These are phyloP conservation scores for Rhea pennata DNA, from an alignment of 2,113 vertebrate species.

Conservation along the genomic window DNA sequence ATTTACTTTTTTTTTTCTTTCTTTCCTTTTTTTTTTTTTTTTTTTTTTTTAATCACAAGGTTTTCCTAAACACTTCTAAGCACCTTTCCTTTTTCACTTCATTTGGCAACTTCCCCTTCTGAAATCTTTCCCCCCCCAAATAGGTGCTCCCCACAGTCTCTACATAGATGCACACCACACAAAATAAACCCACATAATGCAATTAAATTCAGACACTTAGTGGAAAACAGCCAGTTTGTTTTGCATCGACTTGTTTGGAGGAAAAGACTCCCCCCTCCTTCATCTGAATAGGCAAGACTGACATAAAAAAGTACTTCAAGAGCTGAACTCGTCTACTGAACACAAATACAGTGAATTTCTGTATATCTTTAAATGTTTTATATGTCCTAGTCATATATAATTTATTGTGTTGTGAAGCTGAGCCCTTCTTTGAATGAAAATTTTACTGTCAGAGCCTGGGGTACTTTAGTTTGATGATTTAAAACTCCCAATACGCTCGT, in stretches of 20 bases:
- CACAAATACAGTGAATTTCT: constrained; percentile 77
- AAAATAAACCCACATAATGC: neutral
- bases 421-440: constrained; percentile 85
- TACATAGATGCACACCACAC: neutral
- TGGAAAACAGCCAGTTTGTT: neutral
- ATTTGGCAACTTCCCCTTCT: neutral
- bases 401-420: constrained; percentile 85
- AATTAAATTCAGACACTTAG: constrained; percentile 32
- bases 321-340: constrained; percentile 72
- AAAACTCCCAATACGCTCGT: constrained; percentile 76
- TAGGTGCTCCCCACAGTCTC: neutral
- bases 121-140: neutral
- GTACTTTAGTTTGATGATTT: constrained; percentile 84
- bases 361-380: constrained; percentile 87
- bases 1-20: neutral
- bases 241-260: constrained; percentile 31
- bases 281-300: constrained; percentile 69
- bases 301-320: constrained; percentile 77
- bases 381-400: constrained; percentile 84
- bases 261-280: constrained; percentile 1
- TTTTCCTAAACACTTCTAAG: neutral
- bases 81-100: neutral
- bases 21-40: neutral
- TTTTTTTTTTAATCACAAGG: neutral
- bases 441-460: constrained; percentile 81